phyloP scores from a whole-genome alignment of 2,113 vertebrate species.

The Epinephelus lanceolatus region DNA sequence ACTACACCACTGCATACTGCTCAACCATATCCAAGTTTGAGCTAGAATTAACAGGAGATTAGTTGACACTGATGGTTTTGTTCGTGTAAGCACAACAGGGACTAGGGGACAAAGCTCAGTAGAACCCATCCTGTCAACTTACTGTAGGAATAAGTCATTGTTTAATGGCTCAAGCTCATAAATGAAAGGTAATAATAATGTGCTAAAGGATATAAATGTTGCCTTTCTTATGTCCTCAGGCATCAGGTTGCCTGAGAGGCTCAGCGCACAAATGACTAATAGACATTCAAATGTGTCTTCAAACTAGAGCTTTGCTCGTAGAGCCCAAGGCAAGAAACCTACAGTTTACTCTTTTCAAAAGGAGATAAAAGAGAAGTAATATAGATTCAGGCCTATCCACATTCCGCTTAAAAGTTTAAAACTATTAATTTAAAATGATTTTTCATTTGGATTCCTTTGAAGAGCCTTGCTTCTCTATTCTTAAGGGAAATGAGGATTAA shows the following conservation, averaged over 20 bases:
- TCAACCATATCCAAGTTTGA: neutral
- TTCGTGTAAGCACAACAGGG: neutral
- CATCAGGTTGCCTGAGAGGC: conserved; percentile 18
- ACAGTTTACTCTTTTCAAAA: conserved; percentile 24
- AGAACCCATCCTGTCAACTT: neutral
- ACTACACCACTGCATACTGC: too few relatives aligned
- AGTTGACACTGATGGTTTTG: conserved; percentile 2
- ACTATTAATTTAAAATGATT: conserved; percentile 14
- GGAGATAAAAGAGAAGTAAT: neutral
- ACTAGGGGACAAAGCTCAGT: neutral
- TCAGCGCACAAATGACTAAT: conserved; percentile 9
- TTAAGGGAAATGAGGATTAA: neutral
- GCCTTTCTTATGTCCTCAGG: conserved; percentile 32
- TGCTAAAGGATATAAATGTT: conserved; percentile 3
- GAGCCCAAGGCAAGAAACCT: conserved; percentile 18
- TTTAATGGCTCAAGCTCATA: neutral
- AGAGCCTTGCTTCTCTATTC: neutral
- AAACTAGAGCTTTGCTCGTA: conserved; percentile 19
- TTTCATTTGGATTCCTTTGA: conserved; percentile 1
- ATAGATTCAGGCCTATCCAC: conserved; percentile 13
- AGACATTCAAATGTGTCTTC: conserved; percentile 22
- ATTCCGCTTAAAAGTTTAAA: conserved; percentile 6
- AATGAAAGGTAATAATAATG: conserved; percentile 31
- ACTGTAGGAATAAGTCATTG: neutral
- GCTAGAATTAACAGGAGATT: neutral